These are phyloP conservation scores for Cordilura impudica DNA, from an alignment of 2,888 invertebrate species.

Conservation along the genomic window DNA sequence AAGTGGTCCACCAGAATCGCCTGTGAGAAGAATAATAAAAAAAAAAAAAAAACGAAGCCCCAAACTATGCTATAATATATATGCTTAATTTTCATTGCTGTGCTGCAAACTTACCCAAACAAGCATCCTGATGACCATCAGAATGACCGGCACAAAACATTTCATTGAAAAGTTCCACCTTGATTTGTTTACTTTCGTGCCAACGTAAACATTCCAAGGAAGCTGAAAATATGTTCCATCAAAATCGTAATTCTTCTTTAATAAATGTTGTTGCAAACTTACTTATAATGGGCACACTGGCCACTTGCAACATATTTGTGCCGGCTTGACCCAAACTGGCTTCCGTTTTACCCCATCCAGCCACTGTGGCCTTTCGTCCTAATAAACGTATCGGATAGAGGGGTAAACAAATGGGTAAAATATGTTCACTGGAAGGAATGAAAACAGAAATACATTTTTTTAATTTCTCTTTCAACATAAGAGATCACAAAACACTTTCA, in stretches of 20 bases:
- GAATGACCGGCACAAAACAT: constrained; percentile 93
- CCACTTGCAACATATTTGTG: constrained; percentile 88
- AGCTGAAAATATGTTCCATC: constrained; percentile 78
- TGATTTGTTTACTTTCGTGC: constrained; percentile 89
- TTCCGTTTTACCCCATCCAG: constrained; percentile 92
- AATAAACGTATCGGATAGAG: constrained; percentile 78
- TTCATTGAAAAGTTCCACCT: constrained; percentile 85
- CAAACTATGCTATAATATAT: constrained; percentile 65
- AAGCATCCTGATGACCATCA: constrained; percentile 89
- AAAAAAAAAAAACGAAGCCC: constrained; percentile 53
- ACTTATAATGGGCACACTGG: constrained; percentile 89
- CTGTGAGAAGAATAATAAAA: constrained; percentile 74
- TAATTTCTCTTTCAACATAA: background rate
- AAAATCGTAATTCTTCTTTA: background rate
- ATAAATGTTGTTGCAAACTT: constrained; percentile 72
- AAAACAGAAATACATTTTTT: background rate
- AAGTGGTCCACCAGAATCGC: constrained; percentile 89
- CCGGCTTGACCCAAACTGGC: constrained; percentile 86
- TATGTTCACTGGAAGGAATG: constrained; percentile 79
- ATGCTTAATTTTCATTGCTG: background rate
- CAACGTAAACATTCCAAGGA: constrained; percentile 87
- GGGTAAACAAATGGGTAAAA: constrained; percentile 89
- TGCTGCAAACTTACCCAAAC: constrained; percentile 80
- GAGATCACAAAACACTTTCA: background rate
- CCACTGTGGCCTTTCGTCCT: constrained; percentile 83